These are phyloP conservation scores for Helobdella robusta DNA, from an alignment of 2,888 invertebrate species.

Conservation along the genomic window DNA sequence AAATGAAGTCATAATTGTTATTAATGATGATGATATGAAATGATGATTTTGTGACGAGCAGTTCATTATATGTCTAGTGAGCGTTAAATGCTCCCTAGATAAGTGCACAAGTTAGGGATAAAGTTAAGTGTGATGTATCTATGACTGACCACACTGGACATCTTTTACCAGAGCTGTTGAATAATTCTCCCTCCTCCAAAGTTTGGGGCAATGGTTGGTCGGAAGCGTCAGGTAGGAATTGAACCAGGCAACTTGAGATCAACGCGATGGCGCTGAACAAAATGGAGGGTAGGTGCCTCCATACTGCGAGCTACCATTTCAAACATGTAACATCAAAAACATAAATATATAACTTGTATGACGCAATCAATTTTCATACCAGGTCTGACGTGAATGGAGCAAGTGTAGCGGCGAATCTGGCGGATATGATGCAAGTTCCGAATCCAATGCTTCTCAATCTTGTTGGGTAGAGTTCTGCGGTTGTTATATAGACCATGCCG, in stretches of 20 bases:
- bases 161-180: conserved; percentile 14
- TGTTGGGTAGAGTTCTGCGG: conserved; percentile 77
- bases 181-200: conserved; percentile 38
- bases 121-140: no score
- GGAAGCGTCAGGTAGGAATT: conserved; percentile 41
- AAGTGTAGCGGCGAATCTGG: conserved; percentile 71
- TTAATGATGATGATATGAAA: no score
- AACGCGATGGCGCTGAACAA: conserved; percentile 31
- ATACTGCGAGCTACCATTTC: conserved; percentile 8
- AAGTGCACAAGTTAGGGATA: no score
- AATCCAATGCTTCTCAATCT: conserved; percentile 75
- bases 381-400: conserved; percentile 65
- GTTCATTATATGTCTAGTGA: no score
- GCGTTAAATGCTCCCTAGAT: no score
- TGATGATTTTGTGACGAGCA: no score
- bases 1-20: no score
- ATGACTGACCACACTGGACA: no score
- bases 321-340: no score
- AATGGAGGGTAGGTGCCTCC: conserved; percentile 15
- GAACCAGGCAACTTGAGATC: conserved; percentile 37
- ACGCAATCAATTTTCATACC: conserved; percentile 26
- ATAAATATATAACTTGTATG: no score
- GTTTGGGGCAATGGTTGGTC: conserved; percentile 40
- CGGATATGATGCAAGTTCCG: conserved; percentile 73
- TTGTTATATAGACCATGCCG: conserved; percentile 75